Evolutionary conservation across 2,888 invertebrate species (phyloP), one percentile per base, ranked within the genome.

Genomic region (Thyatira batis): DNA sequence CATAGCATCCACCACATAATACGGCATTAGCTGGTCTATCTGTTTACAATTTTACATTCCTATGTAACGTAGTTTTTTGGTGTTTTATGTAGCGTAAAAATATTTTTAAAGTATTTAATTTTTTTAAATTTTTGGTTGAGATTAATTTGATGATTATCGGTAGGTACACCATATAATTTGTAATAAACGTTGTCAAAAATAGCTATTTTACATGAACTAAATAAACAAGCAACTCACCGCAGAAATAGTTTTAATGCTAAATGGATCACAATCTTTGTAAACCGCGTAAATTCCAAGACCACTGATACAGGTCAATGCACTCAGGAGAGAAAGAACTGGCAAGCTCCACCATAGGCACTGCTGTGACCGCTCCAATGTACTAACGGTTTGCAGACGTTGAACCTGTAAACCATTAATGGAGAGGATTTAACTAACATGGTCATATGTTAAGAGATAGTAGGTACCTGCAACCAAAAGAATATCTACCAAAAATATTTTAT

Each of bases 271-370:
- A 51, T 94, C 85, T 51, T 92, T 93, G 80, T 97, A 98, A 61
- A 95, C 95, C 11, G 97, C 96, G 78, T 95, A 98, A 67, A 98
- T 96, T 1, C 96, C 95, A 10, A 98, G 84, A 0, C 98, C 98
- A 52, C 95, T 94, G 63, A 95, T 93, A 53, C 94, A 95, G 0
- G 97, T 97, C 57, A 94, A 93, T 0, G 97, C 66, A 66, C 97
- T 97, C 0, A 98, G 91, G 0, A 94, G 66, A 0, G 94, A 93
- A 8, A 97, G 90, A 56, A 97, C 95, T 0, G 97, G 97, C 94
- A 96, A 95, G 71, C 95, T 95, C 85, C 95, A 90, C 96, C 96
- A 97, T 3, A 97, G 82, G 3, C 97, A 95, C 55, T 82, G 87
- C 70, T 95, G 96, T 0, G 97, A 95, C 0, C 94, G 92, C 57